Base-by-base conservation (phyloP, 2,113 vertebrate species). In the Cromileptes altivelis region DNA sequence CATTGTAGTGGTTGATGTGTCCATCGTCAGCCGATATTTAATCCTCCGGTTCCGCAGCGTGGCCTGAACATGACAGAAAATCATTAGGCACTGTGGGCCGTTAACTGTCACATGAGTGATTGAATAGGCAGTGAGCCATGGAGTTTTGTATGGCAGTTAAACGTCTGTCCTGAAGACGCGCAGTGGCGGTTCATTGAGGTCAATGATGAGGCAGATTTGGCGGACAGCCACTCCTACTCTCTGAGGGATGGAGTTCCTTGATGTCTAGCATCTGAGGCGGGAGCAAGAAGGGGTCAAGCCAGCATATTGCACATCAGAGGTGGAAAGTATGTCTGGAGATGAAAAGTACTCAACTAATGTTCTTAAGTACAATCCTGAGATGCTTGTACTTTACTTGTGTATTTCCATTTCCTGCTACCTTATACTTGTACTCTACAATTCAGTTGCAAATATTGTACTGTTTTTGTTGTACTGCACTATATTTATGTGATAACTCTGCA, bases 91-190 rank as follows among this genome's bases (percentile, higher is more conserved):
- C 92, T 76, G 83, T 63, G 89, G 95, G 92, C 94, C 76, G 94
- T 94, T 96, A 94, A 95, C 94, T 94, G 93, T 95, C 95, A 95
- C 91, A 95, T 93, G 94, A 95, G 93, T 94, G 94, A 95, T 94
- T 95, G 94, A 95, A 89, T 91, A 90, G 92, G 92, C 94, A 94
- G 92, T 72, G 92, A 93, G 92, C 92, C 92, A 23, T 92, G 88
- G 90, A 85, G 86, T 92, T 95, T 93, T 93, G 94, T 88, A 73
- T 90, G 92, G 90, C 92, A 91, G 91, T 93, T 93, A 94, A 93
- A 94, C 87, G 84, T 93, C 89, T 82, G 90, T 92, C 91, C 90
- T 82, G 71, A 78, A 83, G 86, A 90, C 65, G 83, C 63, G 80
- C 30, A 75, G 91, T 75, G 87, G 86, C 85, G 84, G 80, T 67